phyloP scores from a whole-genome alignment of 2,113 vertebrate species.

The Gulo gulo region DNA sequence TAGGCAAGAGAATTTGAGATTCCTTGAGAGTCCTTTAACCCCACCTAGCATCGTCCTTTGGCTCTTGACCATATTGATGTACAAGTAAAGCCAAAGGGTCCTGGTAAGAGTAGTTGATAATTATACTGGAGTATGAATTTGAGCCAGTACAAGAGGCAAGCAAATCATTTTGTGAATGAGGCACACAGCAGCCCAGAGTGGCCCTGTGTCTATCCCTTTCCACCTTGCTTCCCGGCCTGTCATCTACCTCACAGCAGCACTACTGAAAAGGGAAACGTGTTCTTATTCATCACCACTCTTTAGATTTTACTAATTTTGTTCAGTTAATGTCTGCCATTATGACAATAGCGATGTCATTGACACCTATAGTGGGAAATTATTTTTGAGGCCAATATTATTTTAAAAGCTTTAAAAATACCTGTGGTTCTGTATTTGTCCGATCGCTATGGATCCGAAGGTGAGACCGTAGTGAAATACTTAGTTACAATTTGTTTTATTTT shows the following conservation, averaged over 20 bases:
- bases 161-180: neutral
- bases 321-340: neutral
- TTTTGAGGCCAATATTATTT: neutral
- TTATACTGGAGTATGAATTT: neutral
- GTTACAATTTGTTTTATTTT: neutral
- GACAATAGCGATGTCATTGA: neutral
- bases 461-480: neutral
- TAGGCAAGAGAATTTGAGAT: neutral
- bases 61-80: neutral
- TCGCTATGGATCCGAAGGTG: neutral
- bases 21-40: neutral
- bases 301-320: neutral
- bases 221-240: neutral
- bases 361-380: neutral
- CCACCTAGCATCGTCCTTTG: neutral
- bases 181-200: fast-evolving
- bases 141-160: neutral
- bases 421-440: neutral
- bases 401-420: neutral
- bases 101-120: neutral
- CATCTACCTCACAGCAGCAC: neutral
- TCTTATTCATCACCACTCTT: neutral
- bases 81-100: neutral
- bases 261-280: neutral
- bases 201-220: neutral